phyloP scores from a whole-genome alignment of 37 sponge, comb jelly and placozoan species.

The Dysidea cf. avara region DNA sequence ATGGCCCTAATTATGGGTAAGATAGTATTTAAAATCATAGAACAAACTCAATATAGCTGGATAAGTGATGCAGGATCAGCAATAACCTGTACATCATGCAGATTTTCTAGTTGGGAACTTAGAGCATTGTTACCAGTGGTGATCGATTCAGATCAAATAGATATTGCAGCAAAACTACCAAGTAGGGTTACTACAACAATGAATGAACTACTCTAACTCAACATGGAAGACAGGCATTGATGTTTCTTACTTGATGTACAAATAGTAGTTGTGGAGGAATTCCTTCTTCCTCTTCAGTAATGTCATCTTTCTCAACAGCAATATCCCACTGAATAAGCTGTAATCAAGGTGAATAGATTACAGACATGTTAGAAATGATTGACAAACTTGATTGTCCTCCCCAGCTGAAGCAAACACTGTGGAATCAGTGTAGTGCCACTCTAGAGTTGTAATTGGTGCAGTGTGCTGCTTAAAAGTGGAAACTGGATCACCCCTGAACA shows the following conservation, averaged over 20 bases:
- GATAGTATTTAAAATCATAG: no score
- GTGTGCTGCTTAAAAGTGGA: conserved; percentile 94
- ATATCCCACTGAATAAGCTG: conserved; percentile 95
- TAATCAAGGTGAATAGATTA: neutral
- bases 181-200: no score
- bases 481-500: conserved; percentile 51
- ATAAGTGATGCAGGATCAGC: no score
- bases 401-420: conserved; percentile 94
- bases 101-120: no score
- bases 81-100: no score
- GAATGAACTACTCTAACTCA: no score
- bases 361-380: neutral
- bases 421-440: conserved; percentile 92
- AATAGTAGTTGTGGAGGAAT: conserved; percentile 96
- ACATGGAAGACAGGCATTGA: no score
- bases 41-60: no score
- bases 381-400: conserved; percentile 87
- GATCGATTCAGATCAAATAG: no score
- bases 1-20: no score
- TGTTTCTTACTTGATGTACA: conserved; percentile 87
- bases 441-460: conserved; percentile 87
- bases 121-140: no score
- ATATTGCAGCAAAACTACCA: no score
- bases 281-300: conserved; percentile 19
- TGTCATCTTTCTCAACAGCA: conserved; percentile 80